A percentile compares a stretch with the other conserved stretches of the same genome.
Conservation (phyloP, 2,888 invertebrate species). For the Drosophila subsilvestris region DNA sequence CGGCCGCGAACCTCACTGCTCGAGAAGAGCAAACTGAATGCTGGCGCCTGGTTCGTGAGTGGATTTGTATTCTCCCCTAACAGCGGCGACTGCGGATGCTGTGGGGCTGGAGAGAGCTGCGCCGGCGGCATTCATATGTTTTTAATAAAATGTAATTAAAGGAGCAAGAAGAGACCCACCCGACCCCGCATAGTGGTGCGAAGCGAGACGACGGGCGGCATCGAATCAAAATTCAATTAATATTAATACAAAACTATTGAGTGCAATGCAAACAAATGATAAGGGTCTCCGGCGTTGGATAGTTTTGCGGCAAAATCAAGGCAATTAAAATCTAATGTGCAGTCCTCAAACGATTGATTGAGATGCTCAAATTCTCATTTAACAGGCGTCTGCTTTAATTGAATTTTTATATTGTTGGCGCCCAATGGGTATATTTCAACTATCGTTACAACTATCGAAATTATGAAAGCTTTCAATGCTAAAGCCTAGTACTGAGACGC, state of each 20-base stretch:
- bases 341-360: neutral
- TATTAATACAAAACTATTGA: constrained; percentile 74
- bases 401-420: constrained; percentile 1
- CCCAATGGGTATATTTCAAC: too few relatives aligned
- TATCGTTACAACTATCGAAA: too few relatives aligned
- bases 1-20: constrained; percentile 55
- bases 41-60: constrained; percentile 44
- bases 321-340: constrained; percentile 58
- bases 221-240: constrained; percentile 73
- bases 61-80: constrained; percentile 21
- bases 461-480: too few relatives aligned
- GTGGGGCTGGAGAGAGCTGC: constrained; percentile 7
- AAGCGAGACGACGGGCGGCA: constrained; percentile 6
- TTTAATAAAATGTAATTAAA: constrained; percentile 63
- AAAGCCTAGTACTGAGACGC: too few relatives aligned
- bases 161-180: constrained; percentile 34
- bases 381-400: neutral
- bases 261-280: constrained; percentile 50
- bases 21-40: constrained; percentile 59
- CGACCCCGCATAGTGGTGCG: constrained; percentile 21
- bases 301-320: constrained; percentile 58
- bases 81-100: constrained; percentile 1
- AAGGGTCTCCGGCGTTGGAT: constrained; percentile 25
- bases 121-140: constrained; percentile 45
- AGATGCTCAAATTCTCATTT: neutral